A percentile compares a stretch with the other conserved stretches of the same genome.
Evolutionary conservation across 2,888 invertebrate species (phyloP).

Genomic region (Caenorhabditis drosophilae): DNA sequence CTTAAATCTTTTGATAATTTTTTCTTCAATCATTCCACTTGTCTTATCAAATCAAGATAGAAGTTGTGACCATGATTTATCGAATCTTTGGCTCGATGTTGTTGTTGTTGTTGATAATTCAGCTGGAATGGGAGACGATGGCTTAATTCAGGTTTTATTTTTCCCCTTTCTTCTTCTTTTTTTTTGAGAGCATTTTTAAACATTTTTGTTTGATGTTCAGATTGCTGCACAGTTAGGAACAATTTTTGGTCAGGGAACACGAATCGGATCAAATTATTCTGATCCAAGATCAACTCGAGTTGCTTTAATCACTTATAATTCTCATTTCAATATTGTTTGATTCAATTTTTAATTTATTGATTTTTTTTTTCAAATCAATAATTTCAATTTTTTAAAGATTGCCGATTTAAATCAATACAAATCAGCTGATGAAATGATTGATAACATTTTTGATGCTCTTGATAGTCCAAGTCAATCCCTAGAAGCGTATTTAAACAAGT

Average conservation of each 20-base stretch:
- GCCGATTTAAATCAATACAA: constrained; percentile 12
- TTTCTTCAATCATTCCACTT: too few species aligned
- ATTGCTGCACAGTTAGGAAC: constrained; percentile 13
- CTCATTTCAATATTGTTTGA: constrained; percentile 3
- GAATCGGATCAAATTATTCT: constrained; percentile 11
- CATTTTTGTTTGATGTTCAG: background rate
- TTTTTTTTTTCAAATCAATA: background rate
- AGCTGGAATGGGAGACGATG: background rate
- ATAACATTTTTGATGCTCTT: constrained; percentile 5
- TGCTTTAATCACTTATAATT: constrained; percentile 23
- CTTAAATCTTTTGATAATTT: too few species aligned
- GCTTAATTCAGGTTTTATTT: constrained; percentile 1
- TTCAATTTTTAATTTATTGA: constrained; percentile 9
- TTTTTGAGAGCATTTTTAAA: constrained; percentile 8
- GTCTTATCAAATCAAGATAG: constrained; percentile 9
- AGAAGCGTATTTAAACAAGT: constrained; percentile 10
- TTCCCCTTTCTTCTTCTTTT: too few species aligned
- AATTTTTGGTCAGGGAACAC: constrained; percentile 8
- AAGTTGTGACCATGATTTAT: constrained; percentile 19
- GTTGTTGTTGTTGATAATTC: constrained; percentile 29
- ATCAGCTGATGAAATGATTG: constrained; percentile 14
- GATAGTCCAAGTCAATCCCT: constrained; percentile 9
- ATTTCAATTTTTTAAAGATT: background rate
- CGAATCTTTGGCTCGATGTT: constrained; percentile 25
- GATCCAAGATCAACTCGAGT: constrained; percentile 19